Percentiles rank a stretch among this genome's conserved stretches.
Conservation (phyloP, 2,113 vertebrate species). For the Gila orcuttii region DNA sequence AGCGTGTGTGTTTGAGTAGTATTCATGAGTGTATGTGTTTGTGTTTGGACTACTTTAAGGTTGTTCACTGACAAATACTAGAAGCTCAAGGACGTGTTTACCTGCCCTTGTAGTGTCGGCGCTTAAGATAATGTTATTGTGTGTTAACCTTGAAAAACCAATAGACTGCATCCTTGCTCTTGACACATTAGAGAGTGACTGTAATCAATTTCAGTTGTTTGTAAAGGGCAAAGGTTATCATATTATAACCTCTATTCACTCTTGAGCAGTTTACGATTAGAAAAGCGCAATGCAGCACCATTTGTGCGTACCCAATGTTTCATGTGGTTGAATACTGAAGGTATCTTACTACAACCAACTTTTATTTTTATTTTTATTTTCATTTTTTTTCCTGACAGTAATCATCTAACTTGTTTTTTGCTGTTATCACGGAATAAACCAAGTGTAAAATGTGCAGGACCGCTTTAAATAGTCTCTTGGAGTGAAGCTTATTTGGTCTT, state of each 20-base stretch:
- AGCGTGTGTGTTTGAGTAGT: background rate
- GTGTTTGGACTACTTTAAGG: constrained; percentile 39
- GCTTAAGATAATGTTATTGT: constrained; percentile 39
- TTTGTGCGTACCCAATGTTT: background rate
- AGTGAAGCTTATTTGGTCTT: constrained; percentile 61
- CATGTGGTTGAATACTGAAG: background rate
- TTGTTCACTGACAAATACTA: constrained; percentile 42
- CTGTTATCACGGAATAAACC: background rate
- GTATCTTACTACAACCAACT: background rate
- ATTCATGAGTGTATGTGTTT: constrained; percentile 26
- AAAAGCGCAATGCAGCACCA: background rate
- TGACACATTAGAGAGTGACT: background rate
- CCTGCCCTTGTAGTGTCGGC: constrained; percentile 39
- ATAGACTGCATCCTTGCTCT: constrained; percentile 44
- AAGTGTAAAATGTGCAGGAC: background rate
- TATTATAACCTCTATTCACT: background rate
- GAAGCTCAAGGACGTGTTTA: constrained; percentile 50
- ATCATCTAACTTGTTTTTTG: background rate
- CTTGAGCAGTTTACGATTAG: background rate
- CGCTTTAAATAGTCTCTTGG: constrained; percentile 4
- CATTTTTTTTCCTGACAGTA: background rate
- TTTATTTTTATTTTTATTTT: background rate
- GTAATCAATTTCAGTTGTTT: constrained; percentile 10
- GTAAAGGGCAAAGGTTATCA: constrained; percentile 27
- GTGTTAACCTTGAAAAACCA: constrained; percentile 32